These are phyloP conservation scores for Halictus quadricinctus DNA, from an alignment of 2,888 invertebrate genomes.

Conservation along the genomic window DNA sequence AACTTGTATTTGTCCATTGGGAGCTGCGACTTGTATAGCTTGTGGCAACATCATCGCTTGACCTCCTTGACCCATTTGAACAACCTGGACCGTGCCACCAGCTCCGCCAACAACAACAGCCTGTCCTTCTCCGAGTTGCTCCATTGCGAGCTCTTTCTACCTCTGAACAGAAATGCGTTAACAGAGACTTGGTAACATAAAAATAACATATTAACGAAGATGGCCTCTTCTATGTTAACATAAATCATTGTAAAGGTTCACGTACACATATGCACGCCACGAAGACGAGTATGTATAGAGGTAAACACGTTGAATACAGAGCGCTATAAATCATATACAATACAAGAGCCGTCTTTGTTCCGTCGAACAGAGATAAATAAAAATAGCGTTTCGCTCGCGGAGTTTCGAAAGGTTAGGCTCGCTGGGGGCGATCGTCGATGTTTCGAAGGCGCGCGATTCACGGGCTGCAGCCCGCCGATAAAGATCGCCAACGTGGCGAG, in stretches of 20 bases:
- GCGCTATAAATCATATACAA: slow-evolving; percentile 18
- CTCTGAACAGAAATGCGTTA: slow-evolving; percentile 25
- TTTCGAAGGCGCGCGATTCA: not conserved
- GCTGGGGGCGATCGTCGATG: not conserved
- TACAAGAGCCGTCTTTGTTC: not conserved
- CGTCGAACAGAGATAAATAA: slow-evolving; percentile 11
- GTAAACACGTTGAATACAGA: not conserved
- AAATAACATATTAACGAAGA: not conserved
- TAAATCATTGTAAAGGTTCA: not conserved
- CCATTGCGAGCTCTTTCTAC: slow-evolving; percentile 69
- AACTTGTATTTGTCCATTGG: slow-evolving; percentile 89
- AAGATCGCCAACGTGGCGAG: slow-evolving; percentile 63
- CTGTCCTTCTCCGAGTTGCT: slow-evolving; percentile 80
- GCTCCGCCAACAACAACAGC: slow-evolving; percentile 80
- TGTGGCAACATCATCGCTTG: slow-evolving; percentile 86
- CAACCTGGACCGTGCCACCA: slow-evolving; percentile 79
- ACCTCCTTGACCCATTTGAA: slow-evolving; percentile 84
- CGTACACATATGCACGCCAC: not conserved
- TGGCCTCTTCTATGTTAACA: not conserved
- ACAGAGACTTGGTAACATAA: not conserved
- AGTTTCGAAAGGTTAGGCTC: slow-evolving; percentile 18
- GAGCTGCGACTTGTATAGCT: slow-evolving; percentile 85
- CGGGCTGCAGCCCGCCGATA: slow-evolving; percentile 21
- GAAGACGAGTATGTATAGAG: slow-evolving; percentile 12
- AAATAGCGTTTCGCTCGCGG: not conserved